phyloP scores from a whole-genome alignment of 2,113 vertebrate species.

The Rallus limicola region DNA sequence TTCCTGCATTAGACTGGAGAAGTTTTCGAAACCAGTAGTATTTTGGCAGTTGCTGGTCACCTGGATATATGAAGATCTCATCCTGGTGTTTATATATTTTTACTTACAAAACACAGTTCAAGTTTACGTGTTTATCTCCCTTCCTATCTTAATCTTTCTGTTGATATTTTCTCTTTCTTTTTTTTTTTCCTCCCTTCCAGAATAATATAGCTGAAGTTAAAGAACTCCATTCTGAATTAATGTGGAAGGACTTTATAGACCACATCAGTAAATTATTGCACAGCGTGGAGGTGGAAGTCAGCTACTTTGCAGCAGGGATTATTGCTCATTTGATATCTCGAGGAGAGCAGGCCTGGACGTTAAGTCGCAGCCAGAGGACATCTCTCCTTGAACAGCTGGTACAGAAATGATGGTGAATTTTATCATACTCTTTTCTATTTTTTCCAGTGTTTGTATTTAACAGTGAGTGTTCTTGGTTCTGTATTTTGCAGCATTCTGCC shows the following conservation, averaged over 20 bases:
- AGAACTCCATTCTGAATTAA: conserved; percentile 93
- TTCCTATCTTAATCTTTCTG: background rate
- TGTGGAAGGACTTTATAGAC: conserved; percentile 96
- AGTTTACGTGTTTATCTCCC: background rate
- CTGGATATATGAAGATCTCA: background rate
- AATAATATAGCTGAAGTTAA: conserved; percentile 99
- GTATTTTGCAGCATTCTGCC: conserved; percentile 86
- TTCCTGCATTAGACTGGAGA: background rate
- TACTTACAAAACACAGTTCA: background rate
- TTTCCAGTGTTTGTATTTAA: background rate
- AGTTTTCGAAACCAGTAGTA: background rate
- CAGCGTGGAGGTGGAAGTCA: conserved; percentile 96
- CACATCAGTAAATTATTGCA: conserved; percentile 93
- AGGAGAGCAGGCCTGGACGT: conserved; percentile 91
- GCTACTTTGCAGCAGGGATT: conserved; percentile 97
- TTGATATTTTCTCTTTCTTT: background rate
- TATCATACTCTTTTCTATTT: background rate
- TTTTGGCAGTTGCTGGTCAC: background rate
- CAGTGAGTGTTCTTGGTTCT: conserved; percentile 37
- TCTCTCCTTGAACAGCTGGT: conserved; percentile 93
- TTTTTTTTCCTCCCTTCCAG: conserved; percentile 57
- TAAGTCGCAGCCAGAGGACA: conserved; percentile 84
- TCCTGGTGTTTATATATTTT: background rate
- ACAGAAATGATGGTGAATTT: conserved; percentile 59
- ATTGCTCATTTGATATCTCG: conserved; percentile 96